phyloP scores from a whole-genome alignment of 2,888 invertebrate genomes.

The Drosophila yooni region DNA sequence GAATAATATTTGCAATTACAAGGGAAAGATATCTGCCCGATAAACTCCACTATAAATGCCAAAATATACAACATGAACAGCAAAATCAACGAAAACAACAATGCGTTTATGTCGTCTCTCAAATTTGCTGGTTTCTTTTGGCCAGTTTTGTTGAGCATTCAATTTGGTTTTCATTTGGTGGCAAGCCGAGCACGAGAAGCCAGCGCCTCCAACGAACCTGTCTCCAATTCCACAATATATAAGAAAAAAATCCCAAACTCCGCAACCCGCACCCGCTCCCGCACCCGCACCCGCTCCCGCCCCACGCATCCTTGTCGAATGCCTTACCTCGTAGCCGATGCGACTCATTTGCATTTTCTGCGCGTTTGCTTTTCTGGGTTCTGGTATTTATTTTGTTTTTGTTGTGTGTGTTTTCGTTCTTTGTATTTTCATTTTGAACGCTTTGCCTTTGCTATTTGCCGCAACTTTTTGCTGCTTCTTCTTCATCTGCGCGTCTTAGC shows the following conservation, averaged over 20 bases:
- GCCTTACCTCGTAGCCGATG: conserved; percentile 41
- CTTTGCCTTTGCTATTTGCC: conserved; percentile 52
- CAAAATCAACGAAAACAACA: conserved; percentile 36
- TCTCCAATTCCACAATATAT: conserved; percentile 11
- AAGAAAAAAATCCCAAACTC: background rate
- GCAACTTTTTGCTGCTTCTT: conserved; percentile 46
- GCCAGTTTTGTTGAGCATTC: conserved; percentile 35
- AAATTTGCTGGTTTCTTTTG: conserved; percentile 42
- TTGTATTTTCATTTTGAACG: conserved; percentile 47
- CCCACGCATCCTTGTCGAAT: conserved; percentile 9
- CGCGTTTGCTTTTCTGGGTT: conserved; percentile 57
- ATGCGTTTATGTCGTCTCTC: conserved; percentile 47
- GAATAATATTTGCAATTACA: background rate
- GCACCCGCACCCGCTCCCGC: background rate
- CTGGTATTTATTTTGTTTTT: conserved; percentile 31
- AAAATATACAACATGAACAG: conserved; percentile 13
- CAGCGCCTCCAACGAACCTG: conserved; percentile 23
- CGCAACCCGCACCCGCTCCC: background rate
- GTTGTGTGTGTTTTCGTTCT: conserved; percentile 13
- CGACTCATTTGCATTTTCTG: conserved; percentile 77
- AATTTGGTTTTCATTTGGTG: conserved; percentile 70
- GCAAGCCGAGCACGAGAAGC: conserved; percentile 13
- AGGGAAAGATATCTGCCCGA: background rate
- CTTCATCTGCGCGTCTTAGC: conserved; percentile 66
- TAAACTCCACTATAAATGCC: background rate